Percentiles rank a stretch among this genome's conserved stretches.
phyloP scores from a whole-genome alignment of 1,140 invertebrate species.

The Sycophaga agraensis region DNA sequence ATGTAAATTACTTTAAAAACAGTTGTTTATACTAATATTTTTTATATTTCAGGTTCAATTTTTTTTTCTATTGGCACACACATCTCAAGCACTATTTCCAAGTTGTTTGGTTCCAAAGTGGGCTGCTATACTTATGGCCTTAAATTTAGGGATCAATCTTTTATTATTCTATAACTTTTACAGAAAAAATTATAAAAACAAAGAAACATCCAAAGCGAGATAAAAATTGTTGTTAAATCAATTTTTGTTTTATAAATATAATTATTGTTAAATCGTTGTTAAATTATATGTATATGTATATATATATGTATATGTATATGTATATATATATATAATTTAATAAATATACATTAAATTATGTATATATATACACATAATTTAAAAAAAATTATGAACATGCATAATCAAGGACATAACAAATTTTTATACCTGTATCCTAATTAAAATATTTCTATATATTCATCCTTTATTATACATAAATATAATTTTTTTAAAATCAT shows the following conservation, averaged over 20 bases:
- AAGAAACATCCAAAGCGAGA: slow-evolving; percentile 26
- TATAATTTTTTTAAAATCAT: too few species aligned
- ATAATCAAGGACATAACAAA: too few species aligned
- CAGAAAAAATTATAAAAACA: slow-evolving; percentile 34
- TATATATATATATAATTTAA: too few species aligned
- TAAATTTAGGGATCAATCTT: slow-evolving; percentile 37
- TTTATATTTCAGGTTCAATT: slow-evolving; percentile 66
- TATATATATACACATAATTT: too few species aligned
- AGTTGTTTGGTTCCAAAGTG: slow-evolving; percentile 30
- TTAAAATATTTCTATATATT: neutral
- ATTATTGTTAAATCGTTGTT: too few species aligned
- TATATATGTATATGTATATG: too few species aligned
- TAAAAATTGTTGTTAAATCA: slow-evolving; percentile 7
- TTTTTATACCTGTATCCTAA: neutral
- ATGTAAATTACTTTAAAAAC: too few species aligned
- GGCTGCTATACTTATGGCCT: slow-evolving; percentile 24
- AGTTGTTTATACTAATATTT: too few species aligned
- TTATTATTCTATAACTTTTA: slow-evolving; percentile 42
- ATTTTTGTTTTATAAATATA: too few species aligned
- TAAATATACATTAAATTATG: too few species aligned
- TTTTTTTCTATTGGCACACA: slow-evolving; percentile 70
- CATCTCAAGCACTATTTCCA: slow-evolving; percentile 26
- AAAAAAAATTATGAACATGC: too few species aligned
- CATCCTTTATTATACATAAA: neutral
- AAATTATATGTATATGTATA: too few species aligned